A percentile compares a stretch with the other conserved stretches of the same genome.
These are phyloP conservation scores for Eupleurogrammus muticus DNA, from an alignment of 2,797 vertebrate species.

Conservation along the genomic window DNA sequence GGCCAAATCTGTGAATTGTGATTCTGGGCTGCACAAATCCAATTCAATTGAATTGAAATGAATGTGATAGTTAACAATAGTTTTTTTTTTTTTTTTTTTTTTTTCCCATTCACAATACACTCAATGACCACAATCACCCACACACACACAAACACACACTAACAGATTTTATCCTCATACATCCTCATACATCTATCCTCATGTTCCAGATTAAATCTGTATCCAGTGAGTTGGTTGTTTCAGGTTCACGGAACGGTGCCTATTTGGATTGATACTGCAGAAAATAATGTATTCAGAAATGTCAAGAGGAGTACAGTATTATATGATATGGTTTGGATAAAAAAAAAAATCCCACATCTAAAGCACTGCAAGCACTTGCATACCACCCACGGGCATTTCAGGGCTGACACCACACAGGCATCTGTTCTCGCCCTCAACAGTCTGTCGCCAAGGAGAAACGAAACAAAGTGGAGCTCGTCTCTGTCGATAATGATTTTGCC, in stretches of 20 bases:
- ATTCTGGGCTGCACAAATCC: too few species aligned
- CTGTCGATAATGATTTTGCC: slow-evolving; percentile 51
- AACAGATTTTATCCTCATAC: background rate
- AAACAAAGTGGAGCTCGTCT: slow-evolving; percentile 44
- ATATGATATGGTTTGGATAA: slow-evolving; percentile 44
- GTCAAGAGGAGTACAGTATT: slow-evolving; percentile 18
- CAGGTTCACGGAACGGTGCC: background rate
- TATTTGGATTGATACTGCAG: background rate
- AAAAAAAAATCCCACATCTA: slow-evolving; percentile 51
- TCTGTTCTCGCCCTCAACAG: slow-evolving; percentile 50
- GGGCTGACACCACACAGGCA: slow-evolving; percentile 35
- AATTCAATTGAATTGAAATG: too few species aligned
- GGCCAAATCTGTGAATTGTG: too few species aligned
- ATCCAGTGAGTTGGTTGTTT: background rate
- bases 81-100: background rate
- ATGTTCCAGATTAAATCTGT: background rate
- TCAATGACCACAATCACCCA: background rate
- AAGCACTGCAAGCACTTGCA: slow-evolving; percentile 41
- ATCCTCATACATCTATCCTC: background rate
- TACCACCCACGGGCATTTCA: slow-evolving; percentile 57
- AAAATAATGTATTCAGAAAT: slow-evolving; percentile 26
- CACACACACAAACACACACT: background rate
- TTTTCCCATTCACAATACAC: background rate
- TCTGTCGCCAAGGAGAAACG: slow-evolving; percentile 33
- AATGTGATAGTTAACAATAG: too few species aligned